Evolutionary conservation across 2,888 invertebrate species (phyloP), one percentile per base, ranked within the genome.

Genomic region (Tetragonisca angustula): DNA sequence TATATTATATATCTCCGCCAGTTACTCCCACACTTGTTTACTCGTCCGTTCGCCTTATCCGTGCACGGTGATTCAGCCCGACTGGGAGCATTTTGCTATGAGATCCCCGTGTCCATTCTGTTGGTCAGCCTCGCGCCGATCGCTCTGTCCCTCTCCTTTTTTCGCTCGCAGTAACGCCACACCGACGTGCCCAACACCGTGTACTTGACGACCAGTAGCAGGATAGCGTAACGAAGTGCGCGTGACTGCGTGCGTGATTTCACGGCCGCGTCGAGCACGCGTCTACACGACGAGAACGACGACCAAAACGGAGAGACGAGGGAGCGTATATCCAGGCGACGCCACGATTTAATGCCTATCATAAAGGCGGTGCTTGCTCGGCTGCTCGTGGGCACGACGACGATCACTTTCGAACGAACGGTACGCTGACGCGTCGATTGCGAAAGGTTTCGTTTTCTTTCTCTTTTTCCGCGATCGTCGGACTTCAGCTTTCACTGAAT

Each of bases 181-280:
- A 83, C 88, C 78, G 89, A 88, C 84, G 90, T 91, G 82, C 91
- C 82, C 83, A 91, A 78, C 19, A 91, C 80, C n/a, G 92, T 91
- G 81, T 94, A 94, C 77, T 94, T 93, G 11, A 92, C 86, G 50
- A 91, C 91, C 70, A 93, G 78, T 76, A 93, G 72, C 49, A 93
- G 73, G 56, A 93, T 89, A 81, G 89, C 91, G 81, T 88, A 77
- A 85, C 91, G 91, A 85, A 91, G 72, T 82, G 71, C 90, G 75
- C 90, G 91, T 85, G 90, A 88, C 78, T 88, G 88, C 85, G 88
- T 89, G 79, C 77, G 85, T 24, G 64, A 9, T 62, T 84, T 79
- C n/a, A 65, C 64, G 71, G 72, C n/a, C 19, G 50, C 74, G 69
- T 81, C 32, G 27, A 72, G 24, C 49, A 11, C 17, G 11, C 11